Evolutionary conservation across 2,797 vertebrate species (phyloP).

Genomic region (Chiloscyllium punctatum): DNA sequence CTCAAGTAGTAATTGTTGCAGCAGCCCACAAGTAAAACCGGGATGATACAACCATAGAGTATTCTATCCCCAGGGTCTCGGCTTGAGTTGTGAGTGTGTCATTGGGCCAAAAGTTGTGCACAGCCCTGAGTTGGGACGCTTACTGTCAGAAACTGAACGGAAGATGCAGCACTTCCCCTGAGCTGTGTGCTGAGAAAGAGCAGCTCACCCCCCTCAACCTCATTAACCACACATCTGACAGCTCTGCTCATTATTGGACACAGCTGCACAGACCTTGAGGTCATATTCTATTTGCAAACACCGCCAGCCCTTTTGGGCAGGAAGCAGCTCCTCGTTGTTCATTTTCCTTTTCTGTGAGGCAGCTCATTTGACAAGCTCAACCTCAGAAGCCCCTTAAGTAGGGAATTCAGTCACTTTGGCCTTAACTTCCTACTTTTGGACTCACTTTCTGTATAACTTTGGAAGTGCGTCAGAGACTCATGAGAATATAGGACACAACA

Average conservation of each 20-base stretch:
- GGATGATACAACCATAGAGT: not conserved
- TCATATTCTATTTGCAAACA: not conserved
- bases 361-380: not conserved
- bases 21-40: not conserved
- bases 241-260: not conserved
- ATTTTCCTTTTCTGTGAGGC: not conserved
- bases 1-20: not conserved
- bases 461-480: not conserved
- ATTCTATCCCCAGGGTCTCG: not conserved
- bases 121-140: not conserved
- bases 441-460: not conserved
- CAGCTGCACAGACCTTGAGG: not conserved
- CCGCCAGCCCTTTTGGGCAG: not conserved
- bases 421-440: not conserved
- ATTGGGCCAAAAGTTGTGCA: not conserved
- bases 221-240: conserved; percentile 10
- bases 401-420: not conserved
- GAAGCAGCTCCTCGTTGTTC: not conserved
- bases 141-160: not conserved
- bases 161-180: not conserved
- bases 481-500: not conserved
- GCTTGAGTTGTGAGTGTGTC: not conserved
- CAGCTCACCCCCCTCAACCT: not conserved
- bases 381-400: too few species aligned
- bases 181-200: not conserved